phyloP scores from a whole-genome alignment of 1,140 invertebrate genomes.

The Rhagoletis pomonella region DNA sequence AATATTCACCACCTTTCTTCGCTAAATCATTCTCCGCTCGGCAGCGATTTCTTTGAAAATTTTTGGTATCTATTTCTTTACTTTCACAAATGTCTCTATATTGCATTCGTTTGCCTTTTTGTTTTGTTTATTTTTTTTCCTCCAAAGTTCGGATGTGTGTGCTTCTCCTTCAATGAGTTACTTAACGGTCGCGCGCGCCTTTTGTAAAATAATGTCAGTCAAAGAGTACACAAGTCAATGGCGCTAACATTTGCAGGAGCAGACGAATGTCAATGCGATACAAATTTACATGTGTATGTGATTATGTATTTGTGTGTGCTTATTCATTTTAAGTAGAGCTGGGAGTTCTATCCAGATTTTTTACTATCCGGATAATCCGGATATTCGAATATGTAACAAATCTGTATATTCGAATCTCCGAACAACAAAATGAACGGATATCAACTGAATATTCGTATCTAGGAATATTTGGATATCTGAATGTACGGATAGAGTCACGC shows the following conservation, averaged over 20 bases:
- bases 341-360: too few relatives aligned
- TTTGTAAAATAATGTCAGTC: conserved; percentile 14
- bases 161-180: neutral
- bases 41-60: neutral
- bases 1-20: neutral
- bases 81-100: conserved; percentile 35
- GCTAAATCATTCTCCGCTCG: too few relatives aligned
- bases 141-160: neutral
- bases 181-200: conserved; percentile 11
- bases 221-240: neutral
- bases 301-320: neutral
- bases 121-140: conserved; percentile 22
- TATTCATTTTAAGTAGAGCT: neutral
- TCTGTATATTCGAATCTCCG: too few relatives aligned
- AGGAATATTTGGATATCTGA: too few relatives aligned
- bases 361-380: too few relatives aligned
- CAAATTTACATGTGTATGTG: neutral
- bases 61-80: neutral
- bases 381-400: too few relatives aligned
- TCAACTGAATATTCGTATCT: too few relatives aligned
- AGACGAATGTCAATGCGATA: neutral
- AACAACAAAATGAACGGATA: too few relatives aligned
- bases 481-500: too few relatives aligned
- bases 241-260: conserved; percentile 2
- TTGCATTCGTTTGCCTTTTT: conserved; percentile 1